Evolutionary conservation across 64 coral and sea anemone species (phyloP).

Genomic region (Montipora cactus): DNA sequence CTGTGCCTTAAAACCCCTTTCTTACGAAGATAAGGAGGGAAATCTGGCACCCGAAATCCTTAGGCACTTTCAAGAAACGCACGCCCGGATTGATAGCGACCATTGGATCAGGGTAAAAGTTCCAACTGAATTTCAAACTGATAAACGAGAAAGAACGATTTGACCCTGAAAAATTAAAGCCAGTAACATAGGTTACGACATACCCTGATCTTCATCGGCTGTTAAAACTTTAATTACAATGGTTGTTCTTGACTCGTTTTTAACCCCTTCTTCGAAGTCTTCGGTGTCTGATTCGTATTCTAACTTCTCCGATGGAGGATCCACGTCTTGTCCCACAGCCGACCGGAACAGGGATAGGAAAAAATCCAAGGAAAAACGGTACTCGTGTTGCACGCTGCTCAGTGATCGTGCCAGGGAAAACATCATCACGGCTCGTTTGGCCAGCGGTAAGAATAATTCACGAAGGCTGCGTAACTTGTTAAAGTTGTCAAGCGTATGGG

Average conservation of each 20-base stretch:
- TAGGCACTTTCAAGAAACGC: no score
- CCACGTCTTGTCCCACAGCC: slow-evolving; percentile 70
- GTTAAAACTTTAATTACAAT: slow-evolving; percentile 69
- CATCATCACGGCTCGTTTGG: slow-evolving; percentile 81
- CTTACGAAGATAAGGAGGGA: no score
- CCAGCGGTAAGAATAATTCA: slow-evolving; percentile 71
- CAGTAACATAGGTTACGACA: background rate
- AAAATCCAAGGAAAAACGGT: slow-evolving; percentile 89
- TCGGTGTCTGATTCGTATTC: slow-evolving; percentile 74
- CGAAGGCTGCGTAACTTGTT: slow-evolving; percentile 78
- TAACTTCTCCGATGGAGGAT: slow-evolving; percentile 30
- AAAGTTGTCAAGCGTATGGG: slow-evolving; percentile 78
- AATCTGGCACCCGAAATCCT: no score
- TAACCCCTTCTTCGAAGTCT: slow-evolving; percentile 10
- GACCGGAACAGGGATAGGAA: slow-evolving; percentile 83
- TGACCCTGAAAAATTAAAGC: background rate
- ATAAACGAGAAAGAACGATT: background rate
- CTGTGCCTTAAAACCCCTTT: no score
- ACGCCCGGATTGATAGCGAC: no score
- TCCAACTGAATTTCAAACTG: background rate
- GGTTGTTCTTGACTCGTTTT: slow-evolving; percentile 49
- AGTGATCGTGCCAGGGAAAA: slow-evolving; percentile 78
- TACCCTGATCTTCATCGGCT: slow-evolving; percentile 16
- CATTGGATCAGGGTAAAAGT: no score
- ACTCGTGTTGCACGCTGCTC: slow-evolving; percentile 88